Base-by-base conservation (phyloP, 2,797 vertebrate genomes). In the Rhinatrema bivittatum region DNA sequence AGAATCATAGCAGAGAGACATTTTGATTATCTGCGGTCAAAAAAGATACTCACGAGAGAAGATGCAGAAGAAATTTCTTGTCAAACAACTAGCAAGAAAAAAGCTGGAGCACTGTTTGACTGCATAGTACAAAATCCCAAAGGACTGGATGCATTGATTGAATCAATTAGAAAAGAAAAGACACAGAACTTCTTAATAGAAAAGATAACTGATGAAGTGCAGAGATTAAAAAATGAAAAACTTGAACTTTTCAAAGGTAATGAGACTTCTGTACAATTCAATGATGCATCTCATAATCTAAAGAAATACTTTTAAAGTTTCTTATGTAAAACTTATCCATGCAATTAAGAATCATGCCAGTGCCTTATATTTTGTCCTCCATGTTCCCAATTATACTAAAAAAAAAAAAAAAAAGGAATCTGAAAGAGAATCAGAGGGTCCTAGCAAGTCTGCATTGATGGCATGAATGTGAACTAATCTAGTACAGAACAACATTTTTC, bases 11-110 rank as follows among this genome's bases (percentile, higher is more conserved):
- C 93, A 0, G 91, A 93, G 28, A 89, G 93, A 42, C 95, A 98
- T 62, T 91, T 95, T 19, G 94, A 98, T 76, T 97, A 85, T 65
- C 75, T 98, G 1, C 91, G 95, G 19, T 91, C 93, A 2, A 89
- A 87, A 53, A 85, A 88, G 79, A 92, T 98, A 62, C 76, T 98
- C 49, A 93, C 88, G 2, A 78, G 88, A 50, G 95, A 98, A 20
- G 95, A 98, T 15, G 87, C 91, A 0, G 94, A 98, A 72, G 94
- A 98, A 53, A 96, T 98, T 68, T 81, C 81, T 78, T 90, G 89
- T 67, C 77, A 84, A 67, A 80, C 75, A 39, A 94, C 91, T 1
- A 88, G 90, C 51, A 85, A 81, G 20, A 92, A 90, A 69, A 87
- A 76, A 56, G 86, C 91, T 3, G 90, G 87, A 25, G 87, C 85